Percentiles rank a stretch among this genome's conserved stretches.
These are phyloP conservation scores for Furnarius figulus DNA, from an alignment of 2,113 vertebrate species.

Conservation along the genomic window DNA sequence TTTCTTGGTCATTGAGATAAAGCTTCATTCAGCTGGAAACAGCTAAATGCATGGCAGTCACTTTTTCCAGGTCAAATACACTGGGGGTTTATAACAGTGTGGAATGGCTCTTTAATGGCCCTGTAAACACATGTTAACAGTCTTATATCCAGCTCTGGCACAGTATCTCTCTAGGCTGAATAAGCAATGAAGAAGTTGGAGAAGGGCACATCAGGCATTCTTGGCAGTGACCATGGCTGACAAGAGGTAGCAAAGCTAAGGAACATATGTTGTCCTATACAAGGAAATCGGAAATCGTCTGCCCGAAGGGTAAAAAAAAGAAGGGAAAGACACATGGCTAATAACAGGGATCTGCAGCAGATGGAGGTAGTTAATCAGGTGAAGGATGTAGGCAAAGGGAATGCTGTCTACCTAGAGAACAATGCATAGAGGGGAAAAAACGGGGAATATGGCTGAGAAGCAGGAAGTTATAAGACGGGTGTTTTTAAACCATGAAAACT, in stretches of 20 bases:
- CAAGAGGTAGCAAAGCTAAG: conserved; percentile 52
- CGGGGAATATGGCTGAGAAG: not conserved
- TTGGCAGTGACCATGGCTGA: conserved; percentile 52
- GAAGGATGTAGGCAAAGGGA: conserved; percentile 31
- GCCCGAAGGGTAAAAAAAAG: conserved; percentile 51
- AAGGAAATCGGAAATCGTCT: conserved; percentile 43
- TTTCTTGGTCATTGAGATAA: conserved; percentile 50
- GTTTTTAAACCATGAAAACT: conserved; percentile 26
- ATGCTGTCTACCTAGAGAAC: conserved; percentile 23
- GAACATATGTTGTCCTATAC: conserved; percentile 51
- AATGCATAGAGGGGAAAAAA: not conserved
- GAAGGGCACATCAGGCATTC: conserved; percentile 51
- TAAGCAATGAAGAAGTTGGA: conserved; percentile 65
- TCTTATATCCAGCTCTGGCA: conserved; percentile 36
- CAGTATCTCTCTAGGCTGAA: conserved; percentile 48
- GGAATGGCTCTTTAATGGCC: conserved; percentile 52
- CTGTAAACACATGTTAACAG: conserved; percentile 62
- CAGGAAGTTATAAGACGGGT: not conserved
- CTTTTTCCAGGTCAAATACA: conserved; percentile 59
- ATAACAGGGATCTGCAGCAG: conserved; percentile 43
- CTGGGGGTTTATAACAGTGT: conserved; percentile 50
- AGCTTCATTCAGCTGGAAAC: conserved; percentile 49
- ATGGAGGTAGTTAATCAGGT: conserved; percentile 47
- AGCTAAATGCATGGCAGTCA: conserved; percentile 41
- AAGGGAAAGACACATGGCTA: conserved; percentile 18